Evolutionary conservation across 2,113 vertebrate species (phyloP), one percentile per base, ranked within the genome.

Genomic region (Archilochus colubris): DNA sequence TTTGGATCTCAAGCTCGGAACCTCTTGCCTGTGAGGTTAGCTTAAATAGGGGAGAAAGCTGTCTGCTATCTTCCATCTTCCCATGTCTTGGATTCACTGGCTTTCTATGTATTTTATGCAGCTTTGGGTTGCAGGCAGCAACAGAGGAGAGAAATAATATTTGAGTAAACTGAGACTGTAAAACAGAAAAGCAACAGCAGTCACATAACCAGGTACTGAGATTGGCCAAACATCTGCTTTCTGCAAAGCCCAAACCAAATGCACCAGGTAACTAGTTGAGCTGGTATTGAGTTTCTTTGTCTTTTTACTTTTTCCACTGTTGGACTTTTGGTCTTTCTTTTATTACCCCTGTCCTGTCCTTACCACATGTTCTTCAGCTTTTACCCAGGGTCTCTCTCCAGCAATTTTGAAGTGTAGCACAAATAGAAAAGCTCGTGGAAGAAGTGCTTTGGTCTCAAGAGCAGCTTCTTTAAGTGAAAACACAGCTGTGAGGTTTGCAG

Each of bases 381-480:
- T 70, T 88, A 54, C 50, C 20, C 59, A 63, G 89, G 69, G 79
- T 88, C 95, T 76, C 92, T 57, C 76, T 96, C 79, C 91, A 95
- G 80, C 68, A 91, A 22, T 89, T 92, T 89, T 3, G 27, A 92
- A 68, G 90, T 77, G 82, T 88, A 88, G 82, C 72, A 80, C 90
- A 94, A 93, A 76, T 77, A 95, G 86, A 94, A 94, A 66, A 88
- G 87, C 83, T 93, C 8, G 11, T 97, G 96, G 95, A 97, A 97
- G 94, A 94, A 96, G 91, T 91, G 88, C 85, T 28, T 51, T 13
- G 5, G 92, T 91, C 88, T 96, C 88, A 66, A 86, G 95, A 97
- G 88, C 95, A 95, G 93, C 80, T 89, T 94, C 94, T 94, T 94
- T 97, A 98, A 98, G 97, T 97, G 96, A 96, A 98, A 97, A 97